These are phyloP conservation scores for Trachelipus rathkii DNA, from an alignment of 1,140 invertebrate species.

Conservation along the genomic window DNA sequence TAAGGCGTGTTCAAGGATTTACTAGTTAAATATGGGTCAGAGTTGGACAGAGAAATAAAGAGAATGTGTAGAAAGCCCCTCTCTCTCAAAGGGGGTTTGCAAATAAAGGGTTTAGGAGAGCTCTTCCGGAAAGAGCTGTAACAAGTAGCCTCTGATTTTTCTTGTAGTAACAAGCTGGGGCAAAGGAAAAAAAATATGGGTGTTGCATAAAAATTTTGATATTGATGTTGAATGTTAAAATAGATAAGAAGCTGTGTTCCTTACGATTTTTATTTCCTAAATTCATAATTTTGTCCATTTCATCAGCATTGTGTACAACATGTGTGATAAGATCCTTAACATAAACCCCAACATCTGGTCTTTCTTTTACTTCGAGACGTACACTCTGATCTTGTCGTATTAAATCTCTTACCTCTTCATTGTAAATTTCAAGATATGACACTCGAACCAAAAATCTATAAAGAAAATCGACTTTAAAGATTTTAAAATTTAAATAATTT, in stretches of 20 bases:
- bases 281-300: slow-evolving; percentile 73
- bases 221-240: slow-evolving; percentile 1
- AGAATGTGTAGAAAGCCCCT: too few relatives aligned
- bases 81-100: too few relatives aligned
- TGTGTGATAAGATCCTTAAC: slow-evolving; percentile 72
- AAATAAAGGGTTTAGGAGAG: too few relatives aligned
- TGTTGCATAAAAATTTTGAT: too few relatives aligned
- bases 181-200: too few relatives aligned
- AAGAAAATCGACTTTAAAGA: slow-evolving; percentile 31
- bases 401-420: slow-evolving; percentile 75
- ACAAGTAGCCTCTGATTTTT: too few relatives aligned
- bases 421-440: slow-evolving; percentile 75
- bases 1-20: too few relatives aligned
- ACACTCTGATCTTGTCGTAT: slow-evolving; percentile 59
- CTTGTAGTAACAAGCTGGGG: too few relatives aligned
- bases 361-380: slow-evolving; percentile 65
- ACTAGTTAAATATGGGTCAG: too few relatives aligned
- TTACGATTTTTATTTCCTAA: slow-evolving; percentile 76
- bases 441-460: slow-evolving; percentile 70
- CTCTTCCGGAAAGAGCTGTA: too few relatives aligned
- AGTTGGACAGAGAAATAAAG: too few relatives aligned
- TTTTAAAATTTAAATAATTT: too few relatives aligned
- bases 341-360: slow-evolving; percentile 74
- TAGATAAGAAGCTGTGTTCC: slow-evolving; percentile 34
- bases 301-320: slow-evolving; percentile 75